These are phyloP conservation scores for Polypterus bichir DNA, from an alignment of 2,113 vertebrate species.

Conservation along the genomic window DNA sequence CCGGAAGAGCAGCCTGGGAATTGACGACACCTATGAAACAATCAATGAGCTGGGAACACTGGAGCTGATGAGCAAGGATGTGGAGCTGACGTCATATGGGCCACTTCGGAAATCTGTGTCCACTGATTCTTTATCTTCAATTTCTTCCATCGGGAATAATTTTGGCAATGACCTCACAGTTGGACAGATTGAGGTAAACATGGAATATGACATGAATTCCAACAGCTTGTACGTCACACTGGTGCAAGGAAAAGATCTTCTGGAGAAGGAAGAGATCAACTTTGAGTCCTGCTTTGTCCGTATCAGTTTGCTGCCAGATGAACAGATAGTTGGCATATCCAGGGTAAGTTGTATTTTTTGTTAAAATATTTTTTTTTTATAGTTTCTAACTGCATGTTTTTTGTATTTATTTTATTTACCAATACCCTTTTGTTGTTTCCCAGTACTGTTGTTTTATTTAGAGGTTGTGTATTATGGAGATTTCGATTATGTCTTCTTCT, in stretches of 20 bases:
- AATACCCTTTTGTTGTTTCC: no score
- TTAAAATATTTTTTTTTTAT: neutral
- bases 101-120: slow-evolving; percentile 74
- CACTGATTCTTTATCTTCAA: slow-evolving; percentile 81
- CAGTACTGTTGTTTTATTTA: no score
- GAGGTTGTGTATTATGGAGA: no score
- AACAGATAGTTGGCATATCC: slow-evolving; percentile 77
- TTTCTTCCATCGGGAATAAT: slow-evolving; percentile 90
- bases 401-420: no score
- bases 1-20: slow-evolving; percentile 67
- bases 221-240: slow-evolving; percentile 60
- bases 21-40: slow-evolving; percentile 67
- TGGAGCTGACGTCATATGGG: slow-evolving; percentile 56
- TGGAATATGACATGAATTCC: slow-evolving; percentile 60
- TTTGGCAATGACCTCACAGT: slow-evolving; percentile 88
- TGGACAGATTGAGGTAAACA: slow-evolving; percentile 84
- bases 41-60: slow-evolving; percentile 80
- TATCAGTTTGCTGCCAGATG: slow-evolving; percentile 73
- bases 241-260: slow-evolving; percentile 91
- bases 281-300: slow-evolving; percentile 88
- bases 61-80: slow-evolving; percentile 82
- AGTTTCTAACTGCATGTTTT: neutral
- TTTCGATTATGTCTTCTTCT: no score
- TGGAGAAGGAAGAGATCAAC: slow-evolving; percentile 80
- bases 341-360: slow-evolving; percentile 51